Percentiles rank a stretch among this genome's conserved stretches.
These are phyloP conservation scores for Zaprionus gabonicus DNA, from an alignment of 1,140 invertebrate species.

Conservation along the genomic window DNA sequence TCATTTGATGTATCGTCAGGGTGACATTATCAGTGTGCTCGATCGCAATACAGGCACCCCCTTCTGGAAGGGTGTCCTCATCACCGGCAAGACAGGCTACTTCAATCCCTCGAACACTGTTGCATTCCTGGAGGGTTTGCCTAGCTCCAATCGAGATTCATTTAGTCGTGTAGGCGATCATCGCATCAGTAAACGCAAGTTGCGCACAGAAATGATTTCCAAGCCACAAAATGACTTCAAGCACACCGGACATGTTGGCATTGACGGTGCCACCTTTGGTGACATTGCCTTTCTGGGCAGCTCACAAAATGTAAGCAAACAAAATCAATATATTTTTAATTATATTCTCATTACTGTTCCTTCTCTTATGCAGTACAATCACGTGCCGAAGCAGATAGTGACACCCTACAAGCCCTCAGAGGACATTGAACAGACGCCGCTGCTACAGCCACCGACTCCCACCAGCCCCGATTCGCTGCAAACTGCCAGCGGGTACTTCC, in stretches of 20 bases:
- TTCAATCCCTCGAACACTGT: conserved; percentile 96
- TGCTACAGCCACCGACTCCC: conserved; percentile 85
- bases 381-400: conserved; percentile 93
- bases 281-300: conserved; percentile 93
- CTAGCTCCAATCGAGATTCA: conserved; percentile 84
- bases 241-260: conserved; percentile 98
- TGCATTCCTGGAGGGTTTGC: conserved; percentile 93
- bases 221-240: conserved; percentile 98
- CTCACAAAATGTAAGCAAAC: conserved; percentile 85
- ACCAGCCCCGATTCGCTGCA: conserved; percentile 86
- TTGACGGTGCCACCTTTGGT: conserved; percentile 98
- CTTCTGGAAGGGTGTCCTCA: conserved; percentile 94
- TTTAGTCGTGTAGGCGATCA: conserved; percentile 80
- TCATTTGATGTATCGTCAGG: conserved; percentile 92
- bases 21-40: conserved; percentile 96
- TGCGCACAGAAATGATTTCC: conserved; percentile 97
- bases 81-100: conserved; percentile 93
- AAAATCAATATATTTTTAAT: neutral
- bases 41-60: conserved; percentile 89
- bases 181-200: conserved; percentile 87
- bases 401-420: conserved; percentile 94
- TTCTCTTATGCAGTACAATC: conserved; percentile 87
- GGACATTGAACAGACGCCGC: conserved; percentile 88
- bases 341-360: neutral
- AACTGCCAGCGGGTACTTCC: conserved; percentile 84